Evolutionary conservation across 2,113 vertebrate species (phyloP).

Genomic region (Proterorhinus semilunaris): DNA sequence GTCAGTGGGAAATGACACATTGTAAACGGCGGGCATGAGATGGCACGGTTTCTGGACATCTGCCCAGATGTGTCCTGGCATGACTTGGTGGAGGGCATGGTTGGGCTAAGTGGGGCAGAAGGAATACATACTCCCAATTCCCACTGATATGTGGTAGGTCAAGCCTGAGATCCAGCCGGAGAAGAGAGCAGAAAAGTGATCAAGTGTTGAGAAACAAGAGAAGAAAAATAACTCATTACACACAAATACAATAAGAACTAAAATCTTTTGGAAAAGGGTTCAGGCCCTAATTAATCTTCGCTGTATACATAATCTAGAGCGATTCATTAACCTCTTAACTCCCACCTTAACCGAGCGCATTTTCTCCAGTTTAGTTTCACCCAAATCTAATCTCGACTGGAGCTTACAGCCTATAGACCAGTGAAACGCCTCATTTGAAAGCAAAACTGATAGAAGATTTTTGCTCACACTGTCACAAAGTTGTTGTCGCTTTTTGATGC

Average conservation of each 20-base stretch:
- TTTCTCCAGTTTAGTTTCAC: too few relatives aligned
- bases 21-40: constrained; percentile 57
- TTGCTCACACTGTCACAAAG: too few relatives aligned
- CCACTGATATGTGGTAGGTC: constrained; percentile 95
- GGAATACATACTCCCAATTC: constrained; percentile 94
- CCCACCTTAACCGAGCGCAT: too few relatives aligned
- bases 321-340: too few relatives aligned
- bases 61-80: constrained; percentile 64
- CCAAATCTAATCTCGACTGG: too few relatives aligned
- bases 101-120: constrained; percentile 68
- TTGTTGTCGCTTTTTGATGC: too few relatives aligned
- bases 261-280: not conserved
- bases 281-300: too few relatives aligned
- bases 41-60: constrained; percentile 57
- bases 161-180: constrained; percentile 81
- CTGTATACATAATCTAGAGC: too few relatives aligned
- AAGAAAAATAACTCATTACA: not conserved
- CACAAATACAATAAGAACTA: not conserved
- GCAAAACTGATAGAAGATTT: too few relatives aligned
- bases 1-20: constrained; percentile 53
- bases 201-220: not conserved
- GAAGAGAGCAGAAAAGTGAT: constrained; percentile 52
- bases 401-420: too few relatives aligned
- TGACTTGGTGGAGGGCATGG: constrained; percentile 59
- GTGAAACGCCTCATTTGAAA: too few relatives aligned